Conservation (phyloP, 2,888 invertebrate genomes). For the Aquatica leii region DNA sequence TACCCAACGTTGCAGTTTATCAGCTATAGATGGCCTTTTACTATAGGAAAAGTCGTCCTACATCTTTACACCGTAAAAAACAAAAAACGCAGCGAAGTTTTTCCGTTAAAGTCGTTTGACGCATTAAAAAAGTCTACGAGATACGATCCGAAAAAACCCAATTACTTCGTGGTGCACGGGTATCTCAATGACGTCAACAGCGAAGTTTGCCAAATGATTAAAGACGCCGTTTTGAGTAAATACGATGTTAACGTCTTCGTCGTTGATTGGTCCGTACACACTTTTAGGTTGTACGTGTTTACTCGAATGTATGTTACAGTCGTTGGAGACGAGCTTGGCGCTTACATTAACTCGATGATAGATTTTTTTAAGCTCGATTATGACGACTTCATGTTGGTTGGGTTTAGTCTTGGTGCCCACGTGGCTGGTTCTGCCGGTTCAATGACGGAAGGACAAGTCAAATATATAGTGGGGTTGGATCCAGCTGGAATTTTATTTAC, state of each 20-base stretch:
- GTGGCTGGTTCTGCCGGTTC: conserved; percentile 50
- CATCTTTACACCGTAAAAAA: too few species aligned
- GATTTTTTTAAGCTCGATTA: conserved; percentile 39
- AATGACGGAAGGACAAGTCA: conserved; percentile 42
- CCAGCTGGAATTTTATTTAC: conserved; percentile 50
- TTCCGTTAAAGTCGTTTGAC: not conserved
- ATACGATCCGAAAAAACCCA: conserved; percentile 43
- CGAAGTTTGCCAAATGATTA: conserved; percentile 42
- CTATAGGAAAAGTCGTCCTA: too few species aligned
- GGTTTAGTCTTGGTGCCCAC: conserved; percentile 54
- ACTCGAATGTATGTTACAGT: conserved; percentile 41
- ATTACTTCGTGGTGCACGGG: conserved; percentile 53
- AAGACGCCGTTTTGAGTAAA: conserved; percentile 41
- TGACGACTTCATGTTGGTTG: conserved; percentile 44
- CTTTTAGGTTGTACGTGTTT: conserved; percentile 42
- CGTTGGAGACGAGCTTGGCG: conserved; percentile 46
- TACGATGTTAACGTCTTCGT: conserved; percentile 53
- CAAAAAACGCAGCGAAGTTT: too few species aligned
- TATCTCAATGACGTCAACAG: conserved; percentile 50
- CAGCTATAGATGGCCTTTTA: too few species aligned
- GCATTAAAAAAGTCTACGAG: conserved; percentile 31
- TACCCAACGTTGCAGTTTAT: too few species aligned
- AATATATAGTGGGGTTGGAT: conserved; percentile 54
- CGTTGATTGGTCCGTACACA: conserved; percentile 51
- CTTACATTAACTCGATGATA: conserved; percentile 46